These are phyloP conservation scores for Jacana jacana DNA, from an alignment of 2,113 vertebrate genomes.

Conservation along the genomic window DNA sequence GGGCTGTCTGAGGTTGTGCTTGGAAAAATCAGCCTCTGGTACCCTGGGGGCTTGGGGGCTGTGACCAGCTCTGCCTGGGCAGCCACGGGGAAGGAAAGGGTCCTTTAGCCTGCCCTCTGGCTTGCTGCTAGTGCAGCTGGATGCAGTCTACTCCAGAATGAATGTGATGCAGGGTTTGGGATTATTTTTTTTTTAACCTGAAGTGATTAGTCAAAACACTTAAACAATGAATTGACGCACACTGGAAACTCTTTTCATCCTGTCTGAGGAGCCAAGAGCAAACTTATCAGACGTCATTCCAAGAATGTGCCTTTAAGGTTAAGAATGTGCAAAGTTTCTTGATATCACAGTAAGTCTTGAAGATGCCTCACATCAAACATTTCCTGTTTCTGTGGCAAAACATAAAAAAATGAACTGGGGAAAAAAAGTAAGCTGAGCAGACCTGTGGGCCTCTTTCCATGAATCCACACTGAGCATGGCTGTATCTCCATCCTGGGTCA, in stretches of 20 bases:
- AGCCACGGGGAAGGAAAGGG: background rate
- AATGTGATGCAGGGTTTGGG: background rate
- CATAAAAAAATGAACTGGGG: background rate
- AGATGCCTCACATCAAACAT: conserved; percentile 56
- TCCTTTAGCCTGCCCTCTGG: background rate
- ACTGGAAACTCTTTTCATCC: conserved; percentile 67
- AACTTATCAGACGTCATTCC: conserved; percentile 44
- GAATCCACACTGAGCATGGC: background rate
- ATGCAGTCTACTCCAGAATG: background rate
- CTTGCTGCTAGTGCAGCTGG: conserved; percentile 21
- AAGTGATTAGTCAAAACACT: conserved; percentile 67
- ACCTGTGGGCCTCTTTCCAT: background rate
- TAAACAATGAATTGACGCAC: conserved; percentile 72
- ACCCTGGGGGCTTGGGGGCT: background rate
- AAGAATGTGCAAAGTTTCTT: conserved; percentile 49
- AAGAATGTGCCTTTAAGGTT: conserved; percentile 56
- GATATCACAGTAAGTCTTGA: conserved; percentile 25
- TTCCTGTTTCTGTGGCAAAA: conserved; percentile 61
- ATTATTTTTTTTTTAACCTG: conserved; percentile 29
- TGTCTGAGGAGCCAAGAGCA: conserved; percentile 62
- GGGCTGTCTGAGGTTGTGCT: background rate
- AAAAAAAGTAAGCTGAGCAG: background rate
- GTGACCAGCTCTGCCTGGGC: background rate
- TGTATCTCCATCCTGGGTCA: background rate
- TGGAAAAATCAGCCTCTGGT: background rate